A percentile compares a stretch with the other conserved stretches of the same genome.
These are phyloP conservation scores for Danionella dracula DNA, from an alignment of 2,797 vertebrate species.

Conservation along the genomic window DNA sequence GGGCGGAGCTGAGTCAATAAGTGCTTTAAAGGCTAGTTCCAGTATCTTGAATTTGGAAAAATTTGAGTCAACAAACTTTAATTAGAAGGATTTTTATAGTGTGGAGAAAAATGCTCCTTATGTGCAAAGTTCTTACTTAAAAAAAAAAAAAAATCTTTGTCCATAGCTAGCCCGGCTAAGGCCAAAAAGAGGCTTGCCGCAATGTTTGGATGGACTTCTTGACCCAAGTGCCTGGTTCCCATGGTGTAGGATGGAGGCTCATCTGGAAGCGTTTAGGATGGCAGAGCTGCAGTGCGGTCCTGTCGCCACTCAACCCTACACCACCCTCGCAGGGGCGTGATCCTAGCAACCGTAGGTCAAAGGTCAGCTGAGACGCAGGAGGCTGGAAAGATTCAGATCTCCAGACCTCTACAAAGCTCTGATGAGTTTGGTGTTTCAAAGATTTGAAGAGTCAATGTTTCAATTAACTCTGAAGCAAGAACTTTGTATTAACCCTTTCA, in stretches of 20 bases:
- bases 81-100: too few relatives aligned
- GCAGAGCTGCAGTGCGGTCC: conserved; percentile 5
- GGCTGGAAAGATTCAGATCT: conserved; percentile 40
- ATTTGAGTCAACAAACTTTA: too few relatives aligned
- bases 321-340: conserved; percentile 53
- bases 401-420: conserved; percentile 42
- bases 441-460: too few relatives aligned
- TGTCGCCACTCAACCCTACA: conserved; percentile 38
- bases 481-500: too few relatives aligned
- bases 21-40: too few relatives aligned
- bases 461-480: too few relatives aligned
- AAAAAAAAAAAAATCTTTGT: too few relatives aligned
- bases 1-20: too few relatives aligned
- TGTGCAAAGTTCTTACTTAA: too few relatives aligned
- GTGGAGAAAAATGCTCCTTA: too few relatives aligned
- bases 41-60: too few relatives aligned
- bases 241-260: conserved; percentile 22
- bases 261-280: conserved; percentile 46
- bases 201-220: conserved; percentile 19
- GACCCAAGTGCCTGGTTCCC: conserved; percentile 28
- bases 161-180: conserved; percentile 1
- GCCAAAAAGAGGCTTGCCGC: neutral
- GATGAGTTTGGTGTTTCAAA: conserved; percentile 1
- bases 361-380: conserved; percentile 51
- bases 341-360: conserved; percentile 53